These are phyloP conservation scores for Myotis daubentonii DNA, from an alignment of 2,797 vertebrate genomes.

Conservation along the genomic window DNA sequence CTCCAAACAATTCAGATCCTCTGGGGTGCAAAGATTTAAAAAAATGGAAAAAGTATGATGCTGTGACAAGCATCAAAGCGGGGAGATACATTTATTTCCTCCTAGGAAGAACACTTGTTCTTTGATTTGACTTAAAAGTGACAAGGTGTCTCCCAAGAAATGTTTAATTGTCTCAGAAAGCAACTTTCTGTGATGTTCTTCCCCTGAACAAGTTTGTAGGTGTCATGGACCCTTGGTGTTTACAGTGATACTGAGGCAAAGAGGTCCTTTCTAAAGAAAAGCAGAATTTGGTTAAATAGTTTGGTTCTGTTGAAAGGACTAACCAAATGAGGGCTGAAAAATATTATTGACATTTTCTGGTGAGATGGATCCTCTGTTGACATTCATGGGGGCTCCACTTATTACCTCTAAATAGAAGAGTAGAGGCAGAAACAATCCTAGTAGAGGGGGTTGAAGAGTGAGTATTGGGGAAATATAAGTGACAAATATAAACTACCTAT, in stretches of 20 bases:
- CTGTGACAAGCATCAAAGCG: background rate
- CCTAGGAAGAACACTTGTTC: conserved; percentile 84
- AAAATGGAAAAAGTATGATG: background rate
- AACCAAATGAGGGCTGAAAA: background rate
- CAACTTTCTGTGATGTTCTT: background rate
- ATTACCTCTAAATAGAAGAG: background rate
- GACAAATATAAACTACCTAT: background rate
- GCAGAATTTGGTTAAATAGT: background rate
- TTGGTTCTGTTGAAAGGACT: background rate
- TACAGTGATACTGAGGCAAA: background rate
- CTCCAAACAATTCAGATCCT: background rate
- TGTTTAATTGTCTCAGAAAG: background rate
- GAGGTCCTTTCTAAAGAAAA: background rate
- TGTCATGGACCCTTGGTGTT: background rate
- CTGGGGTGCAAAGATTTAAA: background rate
- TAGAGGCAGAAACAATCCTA: background rate
- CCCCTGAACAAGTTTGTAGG: background rate
- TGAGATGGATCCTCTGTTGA: background rate
- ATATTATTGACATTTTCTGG: background rate
- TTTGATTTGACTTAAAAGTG: background rate
- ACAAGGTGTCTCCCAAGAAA: background rate
- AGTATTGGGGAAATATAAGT: background rate
- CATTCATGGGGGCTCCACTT: background rate
- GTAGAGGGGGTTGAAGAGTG: background rate
- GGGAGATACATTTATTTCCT: background rate